Evolutionary conservation across 53 echinoderm and acorn worm genomes (phyloP), one percentile per base, ranked within the genome.

Genomic region (Patiria pectinifera): DNA sequence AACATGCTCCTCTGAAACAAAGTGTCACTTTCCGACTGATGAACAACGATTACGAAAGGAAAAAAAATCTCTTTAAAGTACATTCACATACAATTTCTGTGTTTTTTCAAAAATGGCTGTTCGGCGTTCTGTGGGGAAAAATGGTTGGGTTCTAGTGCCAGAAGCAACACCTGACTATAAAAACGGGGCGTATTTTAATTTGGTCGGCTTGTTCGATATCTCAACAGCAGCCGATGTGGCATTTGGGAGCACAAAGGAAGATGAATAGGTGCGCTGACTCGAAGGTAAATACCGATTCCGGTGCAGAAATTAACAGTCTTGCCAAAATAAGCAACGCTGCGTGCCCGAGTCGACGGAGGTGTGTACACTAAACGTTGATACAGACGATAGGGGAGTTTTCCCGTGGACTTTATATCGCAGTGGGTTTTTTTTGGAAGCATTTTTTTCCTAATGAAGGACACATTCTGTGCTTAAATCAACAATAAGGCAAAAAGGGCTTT

Each of bases 201-300:
- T 15, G 3, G 13, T 15, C 66, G 13, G 13, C 66, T 15, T 15
- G 6, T 11, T 15, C 66, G 3, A 3, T 15, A 3, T 15, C 66
- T 15, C 19, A 23, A 6, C 25, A 76, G 12, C 24, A 23, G 25
- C 14, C 76, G 24, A 35, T 76, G 24, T 76, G 76, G 76, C 76
- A n/a, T 76, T 76, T 76, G 11, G 12, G 76, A 24, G 35, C 23
- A 76, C 76, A 45, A 80, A 58, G 82, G 59, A 59, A 82, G 82
- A 82, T 59, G 82, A 82, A 82, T 59, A 13, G 59, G 5, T 15
- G 59, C 59, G 21, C 2, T 59, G 58, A 59, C 9, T 22, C 21
- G 82, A 82, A 48, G 43, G 82, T 53, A 82, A 82, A 82, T 53
- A 59, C 22, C 24, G 47, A 24, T 76, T 76, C 76, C 43, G 76